Base-by-base conservation (phyloP, 2,797 vertebrate species). In the Phrynocephalus forsythii region DNA sequence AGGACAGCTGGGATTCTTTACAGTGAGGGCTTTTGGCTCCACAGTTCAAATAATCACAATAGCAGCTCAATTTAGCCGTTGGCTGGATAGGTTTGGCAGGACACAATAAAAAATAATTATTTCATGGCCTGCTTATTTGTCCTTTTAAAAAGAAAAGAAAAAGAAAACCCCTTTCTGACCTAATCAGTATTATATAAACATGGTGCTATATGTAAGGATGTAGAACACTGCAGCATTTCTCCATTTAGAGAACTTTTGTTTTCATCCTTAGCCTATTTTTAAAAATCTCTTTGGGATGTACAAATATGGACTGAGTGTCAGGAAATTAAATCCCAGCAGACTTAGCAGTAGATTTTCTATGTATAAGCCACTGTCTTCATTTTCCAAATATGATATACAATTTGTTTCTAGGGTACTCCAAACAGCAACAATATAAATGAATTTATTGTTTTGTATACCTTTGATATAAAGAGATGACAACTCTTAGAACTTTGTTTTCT, bases 61-160 rank as follows among this genome's bases (percentile, higher is more conserved):
- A 96, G 97, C 95, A 93, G 96, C 96, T 96, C 96, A 95, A 96
- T 97, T 97, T 97, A 96, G 96, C 96, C 96, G 96, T 96, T 97
- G 97, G 97, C 96, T 96, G 95, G 94, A 91, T 95, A 95, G 94
- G 94, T 97, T 97, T 97, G 97, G 97, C 96, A 97, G 95, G 95
- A 94, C 95, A 96, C 96, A 96, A 97, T 97, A 96, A 97, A 97
- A 97, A 97, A 97, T 97, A 97, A 97, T 97, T 97, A 97, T 97
- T 97, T 96, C 96, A 97, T 97, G 96, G 96, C 96, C 96, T 97
- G 97, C 96, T 96, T 96, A 96, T 97, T 97, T 97, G 92, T 96
- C 96, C 95, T 95, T 96, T 95, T 95, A 96, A 96, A 95, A 97
- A 97, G 96, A 96, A 75, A 11, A 76, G 5, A 96, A 97, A 96